phyloP scores from a whole-genome alignment of 1,140 invertebrate species.

The Riptortus pedestris region DNA sequence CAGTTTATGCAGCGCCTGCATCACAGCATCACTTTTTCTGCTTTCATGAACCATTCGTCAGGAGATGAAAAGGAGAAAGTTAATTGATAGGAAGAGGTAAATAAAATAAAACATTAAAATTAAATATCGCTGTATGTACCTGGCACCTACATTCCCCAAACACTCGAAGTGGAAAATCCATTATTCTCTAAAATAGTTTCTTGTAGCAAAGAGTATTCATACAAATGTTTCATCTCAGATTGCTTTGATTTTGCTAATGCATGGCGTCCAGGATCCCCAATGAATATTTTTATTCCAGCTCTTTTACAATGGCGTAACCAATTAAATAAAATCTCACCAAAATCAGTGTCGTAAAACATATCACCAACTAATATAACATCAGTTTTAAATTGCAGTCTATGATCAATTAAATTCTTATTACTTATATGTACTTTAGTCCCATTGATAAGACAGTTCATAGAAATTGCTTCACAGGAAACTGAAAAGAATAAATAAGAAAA shows the following conservation, averaged over 20 bases:
- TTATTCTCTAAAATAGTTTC: neutral
- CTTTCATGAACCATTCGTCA: too few relatives aligned
- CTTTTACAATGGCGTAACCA: neutral
- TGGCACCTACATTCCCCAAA: neutral
- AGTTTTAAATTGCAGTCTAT: neutral
- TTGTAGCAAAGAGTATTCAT: neutral
- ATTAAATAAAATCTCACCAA: neutral
- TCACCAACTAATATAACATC: conserved; percentile 13
- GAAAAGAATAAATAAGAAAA: neutral
- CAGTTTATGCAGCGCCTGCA: too few relatives aligned
- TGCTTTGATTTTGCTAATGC: neutral
- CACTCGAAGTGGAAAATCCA: neutral
- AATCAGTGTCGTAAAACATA: conserved; percentile 7
- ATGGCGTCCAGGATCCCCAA: neutral
- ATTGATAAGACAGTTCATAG: conserved; percentile 8
- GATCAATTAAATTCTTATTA: neutral
- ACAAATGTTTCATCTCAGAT: neutral
- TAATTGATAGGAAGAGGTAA: too few relatives aligned
- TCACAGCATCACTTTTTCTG: too few relatives aligned
- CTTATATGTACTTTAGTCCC: neutral
- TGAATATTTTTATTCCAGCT: neutral
- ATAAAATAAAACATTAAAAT: too few relatives aligned
- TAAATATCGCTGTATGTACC: too few relatives aligned
- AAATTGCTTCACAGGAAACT: conserved; percentile 11
- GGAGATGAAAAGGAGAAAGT: too few relatives aligned